These are phyloP conservation scores for Phenganax stokvisi DNA, from an alignment of 92 coral and sea anemone genomes.

Conservation along the genomic window DNA sequence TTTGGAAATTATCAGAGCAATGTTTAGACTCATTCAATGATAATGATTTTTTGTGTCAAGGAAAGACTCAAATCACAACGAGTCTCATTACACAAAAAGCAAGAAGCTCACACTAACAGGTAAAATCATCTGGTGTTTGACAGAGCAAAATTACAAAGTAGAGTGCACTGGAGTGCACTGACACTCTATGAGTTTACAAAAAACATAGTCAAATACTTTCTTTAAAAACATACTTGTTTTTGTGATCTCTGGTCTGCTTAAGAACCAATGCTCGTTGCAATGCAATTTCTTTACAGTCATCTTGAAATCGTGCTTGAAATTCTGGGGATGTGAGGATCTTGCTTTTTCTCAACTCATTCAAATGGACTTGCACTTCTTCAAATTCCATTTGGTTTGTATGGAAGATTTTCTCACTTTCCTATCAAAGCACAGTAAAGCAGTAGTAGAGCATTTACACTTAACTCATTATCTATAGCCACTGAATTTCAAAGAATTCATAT, in stretches of 20 bases:
- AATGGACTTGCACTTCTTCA: conserved; percentile 32
- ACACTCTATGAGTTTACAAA: background rate
- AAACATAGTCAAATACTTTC: background rate
- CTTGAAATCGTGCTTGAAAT: conserved; percentile 27
- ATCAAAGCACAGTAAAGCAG: background rate
- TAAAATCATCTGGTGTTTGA: too few species aligned
- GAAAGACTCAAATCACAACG: too few species aligned
- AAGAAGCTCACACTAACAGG: too few species aligned
- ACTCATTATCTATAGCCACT: too few species aligned
- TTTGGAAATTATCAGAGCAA: background rate
- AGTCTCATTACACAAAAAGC: too few species aligned
- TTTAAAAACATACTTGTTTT: conserved; percentile 15
- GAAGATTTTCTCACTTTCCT: conserved; percentile 25
- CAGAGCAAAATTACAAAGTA: background rate
- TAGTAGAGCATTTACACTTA: too few species aligned
- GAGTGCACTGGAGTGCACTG: background rate
- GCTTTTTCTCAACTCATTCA: conserved; percentile 32
- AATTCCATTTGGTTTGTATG: conserved; percentile 23
- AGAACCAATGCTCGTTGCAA: conserved; percentile 24
- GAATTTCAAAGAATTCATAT: too few species aligned
- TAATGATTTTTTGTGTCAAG: background rate
- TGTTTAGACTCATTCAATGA: background rate
- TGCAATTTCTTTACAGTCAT: conserved; percentile 38
- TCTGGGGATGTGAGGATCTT: conserved; percentile 26
- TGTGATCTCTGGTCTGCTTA: conserved; percentile 30